phyloP scores from a whole-genome alignment of 92 coral and sea anemone species.

The Parazoanthus swiftii region DNA sequence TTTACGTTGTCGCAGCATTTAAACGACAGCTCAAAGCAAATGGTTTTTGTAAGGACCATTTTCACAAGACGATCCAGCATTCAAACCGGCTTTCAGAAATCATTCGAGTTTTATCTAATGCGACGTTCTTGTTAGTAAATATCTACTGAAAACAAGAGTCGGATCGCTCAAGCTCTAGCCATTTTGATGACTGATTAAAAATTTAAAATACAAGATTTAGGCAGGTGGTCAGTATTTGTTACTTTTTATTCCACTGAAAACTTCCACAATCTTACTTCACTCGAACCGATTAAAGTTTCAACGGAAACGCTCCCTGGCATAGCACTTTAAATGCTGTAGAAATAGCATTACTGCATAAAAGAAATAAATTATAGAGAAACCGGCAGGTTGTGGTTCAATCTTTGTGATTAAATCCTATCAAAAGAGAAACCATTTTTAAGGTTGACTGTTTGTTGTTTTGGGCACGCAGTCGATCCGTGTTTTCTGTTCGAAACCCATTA shows the following conservation, averaged over 20 bases:
- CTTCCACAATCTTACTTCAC: slow-evolving; percentile 68
- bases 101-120: not conserved
- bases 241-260: slow-evolving; percentile 38
- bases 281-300: slow-evolving; percentile 54
- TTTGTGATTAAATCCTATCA: slow-evolving; percentile 1
- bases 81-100: not conserved
- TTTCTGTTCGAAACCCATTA: slow-evolving; percentile 46
- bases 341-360: not conserved
- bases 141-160: slow-evolving; percentile 42
- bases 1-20: slow-evolving; percentile 25
- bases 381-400: not conserved
- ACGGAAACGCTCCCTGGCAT: slow-evolving; percentile 12
- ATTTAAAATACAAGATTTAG: slow-evolving; percentile 67
- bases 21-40: slow-evolving; percentile 23
- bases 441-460: slow-evolving; percentile 41
- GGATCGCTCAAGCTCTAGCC: slow-evolving; percentile 56
- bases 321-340: slow-evolving; percentile 13
- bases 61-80: not conserved
- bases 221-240: slow-evolving; percentile 54
- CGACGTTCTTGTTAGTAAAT: slow-evolving; percentile 30
- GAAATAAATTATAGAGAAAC: not conserved
- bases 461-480: slow-evolving; percentile 39
- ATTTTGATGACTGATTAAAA: slow-evolving; percentile 73
- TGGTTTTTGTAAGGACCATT: not conserved
- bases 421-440: slow-evolving; percentile 31